Conservation (phyloP, 2,113 vertebrate genomes). For the Accipiter virgatus region DNA sequence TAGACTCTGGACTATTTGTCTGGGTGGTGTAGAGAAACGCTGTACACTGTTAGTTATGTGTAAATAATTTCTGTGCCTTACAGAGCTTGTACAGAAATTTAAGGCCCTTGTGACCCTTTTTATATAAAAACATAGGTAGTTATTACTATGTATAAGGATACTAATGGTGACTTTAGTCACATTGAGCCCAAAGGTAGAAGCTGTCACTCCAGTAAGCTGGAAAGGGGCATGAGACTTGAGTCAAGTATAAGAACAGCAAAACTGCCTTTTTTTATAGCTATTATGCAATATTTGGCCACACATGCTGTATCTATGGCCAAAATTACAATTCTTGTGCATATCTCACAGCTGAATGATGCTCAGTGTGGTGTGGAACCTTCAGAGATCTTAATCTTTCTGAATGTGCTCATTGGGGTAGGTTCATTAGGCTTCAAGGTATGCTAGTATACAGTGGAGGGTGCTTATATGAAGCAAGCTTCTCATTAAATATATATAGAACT, state of each 20-base stretch:
- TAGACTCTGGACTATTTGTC: neutral
- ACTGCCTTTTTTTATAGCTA: neutral
- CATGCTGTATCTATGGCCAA: neutral
- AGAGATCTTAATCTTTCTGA: neutral
- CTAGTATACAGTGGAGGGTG: neutral
- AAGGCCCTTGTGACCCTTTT: neutral
- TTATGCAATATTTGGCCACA: neutral
- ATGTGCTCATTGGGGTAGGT: neutral
- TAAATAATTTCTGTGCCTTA: neutral
- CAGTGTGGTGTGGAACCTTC: neutral
- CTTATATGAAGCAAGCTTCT: neutral
- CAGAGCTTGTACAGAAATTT: neutral
- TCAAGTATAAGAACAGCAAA: neutral
- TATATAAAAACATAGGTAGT: neutral
- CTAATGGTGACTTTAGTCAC: neutral
- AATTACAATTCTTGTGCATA: neutral
- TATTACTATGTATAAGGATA: neutral
- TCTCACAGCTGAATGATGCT: neutral
- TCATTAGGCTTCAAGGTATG: neutral
- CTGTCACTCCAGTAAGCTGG: neutral
- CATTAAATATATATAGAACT: neutral
- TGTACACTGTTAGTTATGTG: neutral
- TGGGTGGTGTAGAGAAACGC: neutral
- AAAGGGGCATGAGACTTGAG: neutral
- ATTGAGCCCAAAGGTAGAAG: neutral